These are phyloP conservation scores for Endomychus coccineus DNA, from an alignment of 2,888 invertebrate species.

Conservation along the genomic window DNA sequence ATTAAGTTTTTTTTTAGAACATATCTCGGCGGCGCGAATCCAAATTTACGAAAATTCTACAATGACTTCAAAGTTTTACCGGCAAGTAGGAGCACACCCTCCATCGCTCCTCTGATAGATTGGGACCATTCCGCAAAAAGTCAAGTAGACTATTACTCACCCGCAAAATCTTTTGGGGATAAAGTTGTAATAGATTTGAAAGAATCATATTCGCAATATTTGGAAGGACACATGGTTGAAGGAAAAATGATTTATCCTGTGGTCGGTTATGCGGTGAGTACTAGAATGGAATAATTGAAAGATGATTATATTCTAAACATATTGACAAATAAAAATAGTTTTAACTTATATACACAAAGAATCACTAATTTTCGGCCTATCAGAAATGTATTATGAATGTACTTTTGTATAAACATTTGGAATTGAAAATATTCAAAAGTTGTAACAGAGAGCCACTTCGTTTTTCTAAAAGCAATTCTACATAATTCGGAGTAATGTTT, in stretches of 20 bases:
- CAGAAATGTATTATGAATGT: too few relatives aligned
- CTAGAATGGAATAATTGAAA: background rate
- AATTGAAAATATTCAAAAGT: background rate
- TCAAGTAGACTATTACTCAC: constrained; percentile 61
- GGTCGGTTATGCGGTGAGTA: constrained; percentile 44
- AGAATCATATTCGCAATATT: constrained; percentile 16
- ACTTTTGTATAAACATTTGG: too few relatives aligned
- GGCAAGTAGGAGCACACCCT: constrained; percentile 77
- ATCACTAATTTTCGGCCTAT: too few relatives aligned
- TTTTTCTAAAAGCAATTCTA: background rate
- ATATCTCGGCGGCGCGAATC: constrained; percentile 67
- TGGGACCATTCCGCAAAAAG: constrained; percentile 82
- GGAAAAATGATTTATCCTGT: constrained; percentile 51
- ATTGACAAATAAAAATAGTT: too few relatives aligned
- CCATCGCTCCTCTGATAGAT: constrained; percentile 70
- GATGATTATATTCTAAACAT: too few relatives aligned
- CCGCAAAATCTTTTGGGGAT: constrained; percentile 64
- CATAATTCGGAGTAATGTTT: background rate
- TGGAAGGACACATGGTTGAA: constrained; percentile 27
- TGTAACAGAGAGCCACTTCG: background rate
- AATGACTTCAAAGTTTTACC: constrained; percentile 63
- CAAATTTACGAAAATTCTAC: constrained; percentile 68
- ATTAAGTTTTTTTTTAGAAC: constrained; percentile 46
- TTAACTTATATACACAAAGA: too few relatives aligned
- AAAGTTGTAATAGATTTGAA: constrained; percentile 65